These are phyloP conservation scores for Caenorhabditis angaria DNA, from an alignment of 2,888 invertebrate species.

Conservation along the genomic window DNA sequence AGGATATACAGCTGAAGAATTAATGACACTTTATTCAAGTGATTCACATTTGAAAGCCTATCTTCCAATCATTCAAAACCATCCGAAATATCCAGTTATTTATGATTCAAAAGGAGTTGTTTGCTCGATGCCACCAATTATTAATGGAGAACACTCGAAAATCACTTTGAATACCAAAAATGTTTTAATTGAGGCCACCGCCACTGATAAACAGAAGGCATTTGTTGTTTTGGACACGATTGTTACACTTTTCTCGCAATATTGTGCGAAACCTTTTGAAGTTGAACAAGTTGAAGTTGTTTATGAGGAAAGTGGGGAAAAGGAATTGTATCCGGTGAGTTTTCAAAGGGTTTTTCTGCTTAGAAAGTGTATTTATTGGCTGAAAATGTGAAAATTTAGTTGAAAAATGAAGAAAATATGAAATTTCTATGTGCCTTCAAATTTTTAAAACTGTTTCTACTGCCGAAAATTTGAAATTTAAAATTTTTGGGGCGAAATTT, in stretches of 20 bases:
- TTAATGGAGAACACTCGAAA: conserved; percentile 94
- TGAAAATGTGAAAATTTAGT: too few relatives aligned
- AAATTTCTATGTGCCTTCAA: too few relatives aligned
- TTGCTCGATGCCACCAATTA: conserved; percentile 94
- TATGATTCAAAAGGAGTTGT: conserved; percentile 88
- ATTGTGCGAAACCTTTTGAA: conserved; percentile 82
- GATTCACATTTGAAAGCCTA: conserved; percentile 94
- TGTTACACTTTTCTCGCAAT: conserved; percentile 90
- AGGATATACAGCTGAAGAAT: conserved; percentile 83
- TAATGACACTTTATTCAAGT: conserved; percentile 92
- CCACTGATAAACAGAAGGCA: conserved; percentile 94
- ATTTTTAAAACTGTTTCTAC: too few relatives aligned
- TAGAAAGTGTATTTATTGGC: too few relatives aligned
- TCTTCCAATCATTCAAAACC: conserved; percentile 89
- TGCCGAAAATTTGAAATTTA: too few relatives aligned
- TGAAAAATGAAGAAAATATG: too few relatives aligned
- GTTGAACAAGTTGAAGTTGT: conserved; percentile 87
- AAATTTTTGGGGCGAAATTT: too few relatives aligned
- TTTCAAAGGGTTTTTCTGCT: too few relatives aligned
- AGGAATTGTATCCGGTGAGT: conserved; percentile 57
- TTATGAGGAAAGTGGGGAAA: conserved; percentile 79
- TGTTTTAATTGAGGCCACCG: conserved; percentile 96
- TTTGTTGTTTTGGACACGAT: conserved; percentile 91
- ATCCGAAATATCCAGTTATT: conserved; percentile 92
- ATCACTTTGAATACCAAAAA: conserved; percentile 91